Evolutionary conservation across 1,140 invertebrate genomes (phyloP), one percentile per base, ranked within the genome.

Genomic region (Scaptodrosophila lebanonensis): DNA sequence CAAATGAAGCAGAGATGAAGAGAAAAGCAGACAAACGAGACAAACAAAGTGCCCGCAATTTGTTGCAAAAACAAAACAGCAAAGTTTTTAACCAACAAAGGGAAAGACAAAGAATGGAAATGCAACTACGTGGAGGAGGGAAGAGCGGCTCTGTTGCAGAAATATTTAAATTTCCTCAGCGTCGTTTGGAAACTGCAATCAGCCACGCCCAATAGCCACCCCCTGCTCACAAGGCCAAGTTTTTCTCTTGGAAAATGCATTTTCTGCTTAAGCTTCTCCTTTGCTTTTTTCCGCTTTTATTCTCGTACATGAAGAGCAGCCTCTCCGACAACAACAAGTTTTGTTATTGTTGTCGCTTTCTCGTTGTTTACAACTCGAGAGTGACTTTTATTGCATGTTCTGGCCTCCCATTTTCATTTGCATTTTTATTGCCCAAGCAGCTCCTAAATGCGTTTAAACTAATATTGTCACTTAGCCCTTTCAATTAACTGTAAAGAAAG

Each of bases 61-160:
- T 71, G 67, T 62, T 66, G 62, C 47, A 72, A 57, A 66, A 66
- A 72, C 67, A 72, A 72, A 25, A 25, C 22, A 62, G 56, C 53
- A 71, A 48, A 48, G 47, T 62, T 66, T 52, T 30, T 22, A 18
- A 20, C 25, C 17, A 38, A 38, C 22, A 25, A 25, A 25, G n/a
- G 22, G 22, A 25, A 25, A 25, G 8, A 25, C 22, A 25, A 25
- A 4, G 22, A 40, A 27, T 39, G 52, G 63, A 66, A 66, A 65
- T 66, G 63, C 63, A 66, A 51, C 61, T 58, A 66, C 57, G 61
- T 65, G 7, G 16, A 38, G 12, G 35, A 16, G 22, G 11, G 22
- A 30, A 45, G 35, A 27, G 7, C 45, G 54, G 22, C 27, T 25
- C 40, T 32, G 45, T 39, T 35, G 25, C 36, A 53, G 6, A 50